Evolutionary conservation across 2,797 vertebrate species (phyloP), one percentile per base, ranked within the genome.

Genomic region (Sciurus vulgaris): DNA sequence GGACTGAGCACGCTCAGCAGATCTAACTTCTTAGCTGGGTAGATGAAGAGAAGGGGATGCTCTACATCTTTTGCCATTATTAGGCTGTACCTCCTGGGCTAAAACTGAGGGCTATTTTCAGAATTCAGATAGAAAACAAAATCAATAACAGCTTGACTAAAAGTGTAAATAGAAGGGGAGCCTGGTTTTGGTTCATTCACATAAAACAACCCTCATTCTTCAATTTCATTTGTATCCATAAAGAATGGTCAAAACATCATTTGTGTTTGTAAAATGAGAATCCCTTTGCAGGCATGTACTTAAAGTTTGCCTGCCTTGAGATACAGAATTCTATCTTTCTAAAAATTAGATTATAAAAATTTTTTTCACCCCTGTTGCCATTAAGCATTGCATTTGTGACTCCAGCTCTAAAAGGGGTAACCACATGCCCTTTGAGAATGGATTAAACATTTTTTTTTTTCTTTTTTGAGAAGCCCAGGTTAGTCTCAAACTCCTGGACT

Each of bases 401-500:
- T 26, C 24, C 59, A 61, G 59, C 24, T 61, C 59, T 61, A 24
- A 61, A 9, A 26, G 26, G 24, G 24, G 59, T 61, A 61, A 61
- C 24, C 24, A 11, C 59, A 26, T 61, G 59, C 24, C 59, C 22
- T 61, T 26, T 61, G 59, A 24, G 24, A 11, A 61, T 61, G 59
- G 59, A 61, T 26, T 61, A 61, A 61, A 61, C 8, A 1, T 61
- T 61, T 61, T 59, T 22, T n/a, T 26, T 61, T 61, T 61, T 61
- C 22, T 61, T 61, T 61, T 61, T 61, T 61, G 24, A 61, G 24
- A 61, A 24, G 8, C 61, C n/a, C 51, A 59, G 47, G 73, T 51
- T 93, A 63, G 73, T 70, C 49, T 79, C 38, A 47, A 93, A 93
- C 83, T 77, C 84, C 63, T 33, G 33, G 59, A 44, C n/a, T 89